Evolutionary conservation across 2,113 vertebrate genomes (phyloP), one percentile per base, ranked within the genome.

Genomic region (Phylloscopus whistleri): DNA sequence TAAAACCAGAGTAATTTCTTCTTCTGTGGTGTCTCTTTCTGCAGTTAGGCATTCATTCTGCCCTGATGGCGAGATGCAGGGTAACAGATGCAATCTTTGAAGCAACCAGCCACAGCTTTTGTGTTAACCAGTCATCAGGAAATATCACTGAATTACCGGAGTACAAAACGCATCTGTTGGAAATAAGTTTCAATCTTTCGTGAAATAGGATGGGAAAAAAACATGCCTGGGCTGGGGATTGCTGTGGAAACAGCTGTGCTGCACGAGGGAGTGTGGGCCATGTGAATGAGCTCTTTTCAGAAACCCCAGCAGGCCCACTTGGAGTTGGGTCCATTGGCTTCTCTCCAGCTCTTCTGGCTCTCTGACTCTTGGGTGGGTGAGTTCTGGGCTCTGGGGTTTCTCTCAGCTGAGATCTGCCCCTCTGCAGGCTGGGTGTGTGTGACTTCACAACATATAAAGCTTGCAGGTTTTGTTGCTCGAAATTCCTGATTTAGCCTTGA

Each of bases 31-130:
- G 33, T 63, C 31, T 82, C 39, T 74, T 37, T 60, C 16, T 89
- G 87, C 74, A 85, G 70, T 58, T 12, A 16, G 84, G 70, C 77
- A 58, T 59, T 35, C 39, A 2, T 31, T 21, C 39, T 95, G 91
- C 72, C 87, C 91, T 41, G 77, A 37, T 94, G 94, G 91, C 2
- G 46, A 37, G 52, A 76, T 19, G 35, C 82, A 91, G 92, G 91
- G 84, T 69, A 80, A 73, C 95, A 97, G 93, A 93, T 94, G 93
- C 87, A 83, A 18, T 77, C 91, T 85, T 44, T 73, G 93, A 78
- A 95, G 92, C 75, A 62, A 83, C 89, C 93, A 95, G 94, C 89
- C 49, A 33, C 91, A 67, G 93, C 93, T 73, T 84, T 76, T 73
- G 84, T 91, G 70, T 58, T 82, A 87, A 85, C 49, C 84, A 91